Evolutionary conservation across 2,113 vertebrate species (phyloP).

Genomic region (Pterophyllum scalare): DNA sequence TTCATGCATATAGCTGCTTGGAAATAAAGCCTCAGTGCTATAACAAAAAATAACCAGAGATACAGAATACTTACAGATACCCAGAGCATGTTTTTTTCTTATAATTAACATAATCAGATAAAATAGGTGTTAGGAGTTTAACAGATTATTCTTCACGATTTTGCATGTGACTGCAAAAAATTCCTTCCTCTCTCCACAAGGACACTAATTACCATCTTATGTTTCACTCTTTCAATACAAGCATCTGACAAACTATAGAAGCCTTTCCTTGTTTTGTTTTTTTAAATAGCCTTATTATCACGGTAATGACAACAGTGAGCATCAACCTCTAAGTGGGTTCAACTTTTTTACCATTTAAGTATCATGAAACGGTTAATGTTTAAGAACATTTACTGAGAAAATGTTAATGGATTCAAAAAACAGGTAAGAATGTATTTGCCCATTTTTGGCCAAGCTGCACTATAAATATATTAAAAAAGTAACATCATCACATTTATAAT

Average conservation of each 20-base stretch:
- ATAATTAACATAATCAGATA: background rate
- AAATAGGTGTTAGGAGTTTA: background rate
- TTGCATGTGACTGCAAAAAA: background rate
- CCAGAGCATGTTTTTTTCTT: background rate
- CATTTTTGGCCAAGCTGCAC: background rate
- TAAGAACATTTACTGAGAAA: background rate
- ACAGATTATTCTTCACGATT: background rate
- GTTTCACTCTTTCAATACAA: background rate
- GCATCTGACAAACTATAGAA: background rate
- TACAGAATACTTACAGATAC: slow-evolving; percentile 7
- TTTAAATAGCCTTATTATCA: background rate
- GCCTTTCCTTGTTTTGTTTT: background rate
- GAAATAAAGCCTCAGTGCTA: slow-evolving; percentile 14
- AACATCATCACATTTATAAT: background rate
- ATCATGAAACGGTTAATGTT: background rate
- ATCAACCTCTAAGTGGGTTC: background rate
- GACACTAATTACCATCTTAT: background rate
- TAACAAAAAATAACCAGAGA: background rate
- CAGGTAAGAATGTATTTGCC: background rate
- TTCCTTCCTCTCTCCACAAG: background rate
- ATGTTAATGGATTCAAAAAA: background rate
- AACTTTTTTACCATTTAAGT: background rate
- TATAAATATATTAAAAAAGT: background rate
- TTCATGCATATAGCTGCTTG: slow-evolving; percentile 41
- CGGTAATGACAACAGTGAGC: background rate